A percentile compares a stretch with the other conserved stretches of the same genome.
Conservation (phyloP, 2,113 vertebrate species). For the Campylomormyrus numenius region DNA sequence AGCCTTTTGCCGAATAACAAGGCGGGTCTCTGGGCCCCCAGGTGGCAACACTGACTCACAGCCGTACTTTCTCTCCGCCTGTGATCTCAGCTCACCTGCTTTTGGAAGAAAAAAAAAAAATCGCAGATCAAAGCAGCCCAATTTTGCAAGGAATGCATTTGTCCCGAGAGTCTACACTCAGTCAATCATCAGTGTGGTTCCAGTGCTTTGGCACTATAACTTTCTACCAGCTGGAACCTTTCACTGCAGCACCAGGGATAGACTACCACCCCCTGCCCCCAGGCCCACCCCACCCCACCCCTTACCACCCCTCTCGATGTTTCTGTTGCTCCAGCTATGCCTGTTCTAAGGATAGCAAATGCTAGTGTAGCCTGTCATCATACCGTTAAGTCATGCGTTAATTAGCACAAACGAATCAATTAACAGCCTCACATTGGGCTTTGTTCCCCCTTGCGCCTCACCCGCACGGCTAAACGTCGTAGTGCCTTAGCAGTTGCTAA, state of each 20-base stretch:
- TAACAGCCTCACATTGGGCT: background rate
- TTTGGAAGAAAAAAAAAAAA: background rate
- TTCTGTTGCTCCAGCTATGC: background rate
- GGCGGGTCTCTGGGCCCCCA: background rate
- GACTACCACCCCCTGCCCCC: background rate
- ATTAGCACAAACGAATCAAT: slow-evolving; percentile 12
- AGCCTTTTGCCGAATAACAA: background rate
- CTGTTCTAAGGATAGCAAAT: background rate
- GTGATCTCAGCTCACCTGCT: background rate
- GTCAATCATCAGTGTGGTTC: slow-evolving; percentile 35
- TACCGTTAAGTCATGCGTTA: background rate
- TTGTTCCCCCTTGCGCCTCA: background rate
- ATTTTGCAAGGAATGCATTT: slow-evolving; percentile 29
- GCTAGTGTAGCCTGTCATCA: background rate
- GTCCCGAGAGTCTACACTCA: slow-evolving; percentile 32
- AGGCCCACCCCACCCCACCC: background rate
- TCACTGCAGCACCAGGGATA: slow-evolving; percentile 33
- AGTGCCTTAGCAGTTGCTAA: background rate
- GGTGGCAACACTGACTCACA: background rate
- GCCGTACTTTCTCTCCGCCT: background rate
- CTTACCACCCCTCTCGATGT: background rate
- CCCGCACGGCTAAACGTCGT: background rate
- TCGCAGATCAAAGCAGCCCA: background rate
- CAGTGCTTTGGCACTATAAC: slow-evolving; percentile 26
- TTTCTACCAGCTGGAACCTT: slow-evolving; percentile 34